phyloP scores from a whole-genome alignment of 2,888 invertebrate genomes.

The Proisotoma minuta region DNA sequence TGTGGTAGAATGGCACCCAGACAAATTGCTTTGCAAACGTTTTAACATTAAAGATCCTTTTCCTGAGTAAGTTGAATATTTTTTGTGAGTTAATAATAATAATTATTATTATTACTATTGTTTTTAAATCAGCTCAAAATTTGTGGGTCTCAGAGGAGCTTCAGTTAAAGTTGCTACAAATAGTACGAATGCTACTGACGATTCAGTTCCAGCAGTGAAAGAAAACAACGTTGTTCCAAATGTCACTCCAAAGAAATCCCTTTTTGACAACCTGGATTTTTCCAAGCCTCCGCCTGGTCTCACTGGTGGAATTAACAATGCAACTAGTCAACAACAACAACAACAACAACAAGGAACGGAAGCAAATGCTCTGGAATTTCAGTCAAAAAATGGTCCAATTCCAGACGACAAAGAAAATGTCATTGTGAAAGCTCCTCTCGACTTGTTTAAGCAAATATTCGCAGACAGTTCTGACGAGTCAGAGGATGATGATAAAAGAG shows the following conservation, averaged over 20 bases:
- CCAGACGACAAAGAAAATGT: constrained; percentile 5
- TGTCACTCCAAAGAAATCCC: constrained; percentile 39
- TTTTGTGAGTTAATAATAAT: not conserved
- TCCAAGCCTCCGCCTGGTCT: constrained; percentile 46
- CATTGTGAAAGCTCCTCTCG: constrained; percentile 33
- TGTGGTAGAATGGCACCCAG: constrained; percentile 73
- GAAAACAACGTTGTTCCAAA: no score
- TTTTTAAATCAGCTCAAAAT: constrained; percentile 38
- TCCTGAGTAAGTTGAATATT: constrained; percentile 55
- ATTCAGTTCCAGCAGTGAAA: not conserved
- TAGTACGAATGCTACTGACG: not conserved
- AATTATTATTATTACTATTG: not conserved
- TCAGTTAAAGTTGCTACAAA: not conserved
- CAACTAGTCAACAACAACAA: not conserved
- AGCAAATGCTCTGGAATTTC: constrained; percentile 6
- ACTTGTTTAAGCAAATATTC: constrained; percentile 47
- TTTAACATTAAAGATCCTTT: constrained; percentile 90
- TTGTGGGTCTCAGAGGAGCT: constrained; percentile 34
- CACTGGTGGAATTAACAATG: constrained; percentile 8
- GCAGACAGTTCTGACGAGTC: constrained; percentile 44
- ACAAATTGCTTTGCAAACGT: constrained; percentile 74
- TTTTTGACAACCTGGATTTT: constrained; percentile 46
- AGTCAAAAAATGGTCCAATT: not conserved
- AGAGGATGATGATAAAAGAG: constrained; percentile 35
- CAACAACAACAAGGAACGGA: constrained; percentile 10